Evolutionary conservation across 2,113 vertebrate species (phyloP).

Genomic region (Thalassoma bifasciatum): DNA sequence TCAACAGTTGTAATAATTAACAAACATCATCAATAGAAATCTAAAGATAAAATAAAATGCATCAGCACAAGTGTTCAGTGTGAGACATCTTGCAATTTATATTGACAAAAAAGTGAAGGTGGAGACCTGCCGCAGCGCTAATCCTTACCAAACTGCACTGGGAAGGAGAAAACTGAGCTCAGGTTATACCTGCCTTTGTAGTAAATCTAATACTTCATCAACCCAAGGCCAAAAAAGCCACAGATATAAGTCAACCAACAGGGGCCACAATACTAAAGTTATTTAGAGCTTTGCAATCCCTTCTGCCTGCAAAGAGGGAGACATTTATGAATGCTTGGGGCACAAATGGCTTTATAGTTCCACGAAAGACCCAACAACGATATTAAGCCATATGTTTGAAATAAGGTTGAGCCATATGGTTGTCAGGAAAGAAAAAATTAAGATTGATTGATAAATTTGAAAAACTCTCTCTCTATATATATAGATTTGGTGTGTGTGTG

Average conservation of each 20-base stretch:
- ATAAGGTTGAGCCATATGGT: constrained; percentile 1
- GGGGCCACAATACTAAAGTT: constrained; percentile 1
- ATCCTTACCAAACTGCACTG: neutral
- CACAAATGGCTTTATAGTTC: neutral
- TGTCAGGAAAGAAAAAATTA: neutral
- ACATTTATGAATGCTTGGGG: constrained; percentile 7
- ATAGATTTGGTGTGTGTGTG: too few relatives aligned
- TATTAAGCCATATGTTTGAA: constrained; percentile 1
- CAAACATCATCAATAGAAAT: neutral
- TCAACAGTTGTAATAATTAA: neutral
- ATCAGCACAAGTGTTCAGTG: neutral
- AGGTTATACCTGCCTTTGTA: neutral
- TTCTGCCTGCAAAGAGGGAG: neutral
- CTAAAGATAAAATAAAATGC: neutral
- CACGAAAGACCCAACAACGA: neutral
- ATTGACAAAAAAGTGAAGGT: neutral
- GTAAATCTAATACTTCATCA: constrained; percentile 15
- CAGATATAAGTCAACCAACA: constrained; percentile 7
- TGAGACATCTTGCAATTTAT: neutral
- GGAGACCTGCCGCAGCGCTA: neutral
- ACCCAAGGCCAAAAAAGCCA: neutral
- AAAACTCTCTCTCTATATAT: too few relatives aligned
- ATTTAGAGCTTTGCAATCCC: constrained; percentile 3
- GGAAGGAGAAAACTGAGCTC: neutral
- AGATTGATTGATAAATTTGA: too few relatives aligned